Evolutionary conservation across 1,140 invertebrate species (phyloP).

Genomic region (Aphaenogaster ashmeadi): DNA sequence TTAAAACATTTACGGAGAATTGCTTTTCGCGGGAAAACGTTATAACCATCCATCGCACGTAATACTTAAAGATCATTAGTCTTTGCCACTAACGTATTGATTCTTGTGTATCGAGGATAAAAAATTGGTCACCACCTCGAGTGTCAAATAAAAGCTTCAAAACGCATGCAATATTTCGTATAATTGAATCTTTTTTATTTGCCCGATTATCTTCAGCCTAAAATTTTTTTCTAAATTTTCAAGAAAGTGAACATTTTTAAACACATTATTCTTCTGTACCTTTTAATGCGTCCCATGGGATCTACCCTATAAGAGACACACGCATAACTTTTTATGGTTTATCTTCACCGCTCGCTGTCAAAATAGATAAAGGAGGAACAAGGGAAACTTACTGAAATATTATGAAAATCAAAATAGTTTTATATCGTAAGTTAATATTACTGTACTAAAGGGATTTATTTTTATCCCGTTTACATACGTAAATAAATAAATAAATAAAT

Average conservation of each 20-base stretch:
- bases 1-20: slow-evolving; percentile 26
- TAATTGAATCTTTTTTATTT: slow-evolving; percentile 5
- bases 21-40: neutral
- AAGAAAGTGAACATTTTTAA: neutral
- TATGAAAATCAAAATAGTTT: neutral
- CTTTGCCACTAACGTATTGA: neutral
- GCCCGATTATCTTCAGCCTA: neutral
- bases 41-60: neutral
- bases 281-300: neutral
- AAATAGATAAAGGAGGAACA: neutral
- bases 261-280: neutral
- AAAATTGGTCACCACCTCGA: neutral
- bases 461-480: no score
- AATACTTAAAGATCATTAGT: slow-evolving; percentile 35
- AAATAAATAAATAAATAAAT: neutral
- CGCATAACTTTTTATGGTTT: neutral
- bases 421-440: neutral
- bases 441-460: no score
- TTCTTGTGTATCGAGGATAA: neutral
- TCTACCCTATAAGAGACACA: neutral
- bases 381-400: neutral
- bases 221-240: neutral
- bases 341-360: neutral
- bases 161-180: neutral
- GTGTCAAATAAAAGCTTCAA: neutral